phyloP scores from a whole-genome alignment of 1,140 invertebrate species.

The Tribolium madens region DNA sequence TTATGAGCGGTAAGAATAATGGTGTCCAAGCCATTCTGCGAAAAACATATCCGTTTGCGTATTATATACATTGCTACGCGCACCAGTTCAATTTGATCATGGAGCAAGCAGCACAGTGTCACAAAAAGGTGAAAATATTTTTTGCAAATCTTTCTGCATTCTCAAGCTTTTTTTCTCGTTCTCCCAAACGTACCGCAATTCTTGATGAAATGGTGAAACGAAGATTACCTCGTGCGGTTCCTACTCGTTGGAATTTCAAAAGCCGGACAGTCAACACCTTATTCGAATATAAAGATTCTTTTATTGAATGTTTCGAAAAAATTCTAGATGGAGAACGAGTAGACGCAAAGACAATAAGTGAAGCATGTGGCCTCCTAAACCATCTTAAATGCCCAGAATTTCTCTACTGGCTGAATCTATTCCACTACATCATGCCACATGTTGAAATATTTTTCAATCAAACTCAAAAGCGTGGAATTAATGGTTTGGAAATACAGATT shows the following conservation, averaged over 20 bases:
- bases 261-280: too few relatives aligned
- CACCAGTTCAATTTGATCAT: constrained; percentile 44
- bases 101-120: not conserved
- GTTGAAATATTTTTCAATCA: too few relatives aligned
- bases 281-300: too few relatives aligned
- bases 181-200: constrained; percentile 42
- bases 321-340: too few relatives aligned
- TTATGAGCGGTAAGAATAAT: constrained; percentile 49
- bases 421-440: too few relatives aligned
- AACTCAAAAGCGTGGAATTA: constrained; percentile 36
- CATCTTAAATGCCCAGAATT: too few relatives aligned
- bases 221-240: constrained; percentile 28
- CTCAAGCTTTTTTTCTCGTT: constrained; percentile 47
- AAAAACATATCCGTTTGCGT: constrained; percentile 57
- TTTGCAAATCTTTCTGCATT: constrained; percentile 52
- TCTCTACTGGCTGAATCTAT: too few relatives aligned
- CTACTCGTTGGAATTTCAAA: constrained; percentile 12
- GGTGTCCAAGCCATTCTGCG: constrained; percentile 57
- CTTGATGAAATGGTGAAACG: constrained; percentile 48
- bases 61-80: constrained; percentile 62
- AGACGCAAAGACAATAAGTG: too few relatives aligned
- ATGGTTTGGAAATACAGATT: not conserved
- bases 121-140: constrained; percentile 57
- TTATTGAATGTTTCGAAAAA: too few relatives aligned
- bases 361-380: too few relatives aligned